phyloP scores from a whole-genome alignment of 2,888 invertebrate species.

The Maniola hyperantus region DNA sequence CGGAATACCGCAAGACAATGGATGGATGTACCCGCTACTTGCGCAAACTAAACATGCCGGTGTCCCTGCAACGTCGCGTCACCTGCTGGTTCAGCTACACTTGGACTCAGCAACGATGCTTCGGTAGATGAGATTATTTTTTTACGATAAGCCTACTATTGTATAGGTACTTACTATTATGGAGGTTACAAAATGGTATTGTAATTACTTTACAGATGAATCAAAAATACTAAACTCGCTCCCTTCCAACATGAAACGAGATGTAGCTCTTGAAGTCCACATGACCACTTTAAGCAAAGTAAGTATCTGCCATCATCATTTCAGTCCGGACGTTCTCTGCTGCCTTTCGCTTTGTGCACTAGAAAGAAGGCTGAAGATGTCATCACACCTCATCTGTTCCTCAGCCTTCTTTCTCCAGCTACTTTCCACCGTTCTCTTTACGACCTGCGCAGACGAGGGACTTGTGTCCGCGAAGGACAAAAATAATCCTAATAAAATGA shows the following conservation, averaged over 20 bases:
- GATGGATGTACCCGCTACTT: conserved; percentile 94
- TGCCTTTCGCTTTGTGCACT: too few relatives aligned
- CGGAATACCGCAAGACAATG: conserved; percentile 92
- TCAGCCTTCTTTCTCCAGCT: too few relatives aligned
- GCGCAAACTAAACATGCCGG: conserved; percentile 90
- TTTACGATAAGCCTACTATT: too few relatives aligned
- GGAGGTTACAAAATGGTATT: too few relatives aligned
- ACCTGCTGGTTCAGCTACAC: conserved; percentile 96
- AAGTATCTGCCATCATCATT: conserved; percentile 17
- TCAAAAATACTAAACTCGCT: conserved; percentile 91
- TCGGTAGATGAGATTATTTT: conserved; percentile 81
- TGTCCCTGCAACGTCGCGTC: conserved; percentile 89
- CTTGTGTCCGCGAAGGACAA: too few relatives aligned
- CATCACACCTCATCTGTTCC: too few relatives aligned
- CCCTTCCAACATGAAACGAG: conserved; percentile 95
- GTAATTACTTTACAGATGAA: conserved; percentile 88
- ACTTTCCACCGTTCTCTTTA: too few relatives aligned
- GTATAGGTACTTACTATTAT: too few relatives aligned
- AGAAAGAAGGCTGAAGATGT: too few relatives aligned
- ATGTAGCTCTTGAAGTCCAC: conserved; percentile 95
- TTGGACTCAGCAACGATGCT: conserved; percentile 95
- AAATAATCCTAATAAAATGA: too few relatives aligned
- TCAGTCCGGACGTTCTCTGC: too few relatives aligned
- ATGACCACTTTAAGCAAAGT: conserved; percentile 93
- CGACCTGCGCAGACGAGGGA: too few relatives aligned